Conservation (phyloP, 2,797 vertebrate genomes). For the Macroramphosus scolopax region DNA sequence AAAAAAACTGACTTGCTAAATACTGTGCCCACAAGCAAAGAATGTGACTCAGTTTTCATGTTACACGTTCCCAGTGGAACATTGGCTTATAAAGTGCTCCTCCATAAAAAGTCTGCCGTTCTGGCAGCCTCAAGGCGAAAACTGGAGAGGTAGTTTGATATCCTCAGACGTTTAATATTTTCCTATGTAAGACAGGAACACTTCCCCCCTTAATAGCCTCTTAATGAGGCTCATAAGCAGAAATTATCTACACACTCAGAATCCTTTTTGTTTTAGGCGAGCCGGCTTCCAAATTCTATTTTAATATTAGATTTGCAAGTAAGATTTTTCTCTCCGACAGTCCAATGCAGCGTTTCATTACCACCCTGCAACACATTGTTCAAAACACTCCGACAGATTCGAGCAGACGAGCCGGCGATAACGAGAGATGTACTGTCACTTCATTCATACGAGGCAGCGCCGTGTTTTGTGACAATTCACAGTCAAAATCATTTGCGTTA, state of each 20-base stretch:
- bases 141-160: conserved; percentile 45
- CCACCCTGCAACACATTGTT: conserved; percentile 1
- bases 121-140: conserved; percentile 50
- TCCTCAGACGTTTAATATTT: conserved; percentile 35
- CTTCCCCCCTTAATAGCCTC: conserved; percentile 12
- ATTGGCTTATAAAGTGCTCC: conserved; percentile 61
- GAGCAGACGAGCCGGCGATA: conserved; percentile 25
- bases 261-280: conserved; percentile 8
- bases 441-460: conserved; percentile 14
- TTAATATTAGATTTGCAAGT: too few relatives aligned
- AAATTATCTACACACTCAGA: too few relatives aligned
- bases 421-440: conserved; percentile 4
- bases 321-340: conserved; percentile 1
- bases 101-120: conserved; percentile 59
- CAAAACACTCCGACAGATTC: conserved; percentile 9
- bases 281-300: too few relatives aligned
- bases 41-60: conserved; percentile 60
- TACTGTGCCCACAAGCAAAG: conserved; percentile 60
- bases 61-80: conserved; percentile 57
- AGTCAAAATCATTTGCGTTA: too few relatives aligned
- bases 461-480: conserved; percentile 24
- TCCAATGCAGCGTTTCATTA: conserved; percentile 22
- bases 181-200: conserved; percentile 18
- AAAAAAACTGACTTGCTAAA: conserved; percentile 49
- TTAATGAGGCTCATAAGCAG: conserved; percentile 14